These are phyloP conservation scores for Conops quadrifasciatus DNA, from an alignment of 2,888 invertebrate species.

Conservation along the genomic window DNA sequence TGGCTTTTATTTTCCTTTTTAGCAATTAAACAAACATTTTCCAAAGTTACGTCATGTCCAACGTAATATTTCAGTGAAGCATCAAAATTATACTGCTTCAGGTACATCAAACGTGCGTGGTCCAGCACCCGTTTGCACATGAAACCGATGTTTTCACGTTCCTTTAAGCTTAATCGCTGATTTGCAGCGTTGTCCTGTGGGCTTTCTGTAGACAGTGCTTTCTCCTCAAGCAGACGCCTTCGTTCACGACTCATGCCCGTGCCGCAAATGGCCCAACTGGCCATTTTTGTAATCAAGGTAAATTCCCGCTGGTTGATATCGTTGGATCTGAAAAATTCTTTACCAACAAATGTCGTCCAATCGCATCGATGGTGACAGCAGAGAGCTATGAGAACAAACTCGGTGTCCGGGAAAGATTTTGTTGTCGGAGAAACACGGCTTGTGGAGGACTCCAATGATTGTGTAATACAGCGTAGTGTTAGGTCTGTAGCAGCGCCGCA, in stretches of 20 bases:
- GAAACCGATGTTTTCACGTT: constrained; percentile 73
- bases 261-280: constrained; percentile 91
- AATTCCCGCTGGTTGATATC: constrained; percentile 73
- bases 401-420: constrained; percentile 53
- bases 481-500: constrained; percentile 90
- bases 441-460: constrained; percentile 4
- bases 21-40: constrained; percentile 81
- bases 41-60: constrained; percentile 72
- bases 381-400: constrained; percentile 79
- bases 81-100: constrained; percentile 70
- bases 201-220: constrained; percentile 38
- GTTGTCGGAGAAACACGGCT: no score
- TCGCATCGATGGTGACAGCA: constrained; percentile 92
- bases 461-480: constrained; percentile 73
- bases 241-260: constrained; percentile 70
- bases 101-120: constrained; percentile 74
- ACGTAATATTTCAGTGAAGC: constrained; percentile 75
- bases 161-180: constrained; percentile 59
- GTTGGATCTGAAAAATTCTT: constrained; percentile 69
- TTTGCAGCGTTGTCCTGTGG: constrained; percentile 35
- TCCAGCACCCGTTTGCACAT: constrained; percentile 82
- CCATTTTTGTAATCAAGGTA: constrained; percentile 79
- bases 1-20: constrained; percentile 32
- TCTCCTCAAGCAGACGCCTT: constrained; percentile 51
- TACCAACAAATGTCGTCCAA: constrained; percentile 76